Percentiles rank a stretch among this genome's conserved stretches.
phyloP scores from a whole-genome alignment of 2,797 vertebrate species.

The Malacoctenus gilli region DNA sequence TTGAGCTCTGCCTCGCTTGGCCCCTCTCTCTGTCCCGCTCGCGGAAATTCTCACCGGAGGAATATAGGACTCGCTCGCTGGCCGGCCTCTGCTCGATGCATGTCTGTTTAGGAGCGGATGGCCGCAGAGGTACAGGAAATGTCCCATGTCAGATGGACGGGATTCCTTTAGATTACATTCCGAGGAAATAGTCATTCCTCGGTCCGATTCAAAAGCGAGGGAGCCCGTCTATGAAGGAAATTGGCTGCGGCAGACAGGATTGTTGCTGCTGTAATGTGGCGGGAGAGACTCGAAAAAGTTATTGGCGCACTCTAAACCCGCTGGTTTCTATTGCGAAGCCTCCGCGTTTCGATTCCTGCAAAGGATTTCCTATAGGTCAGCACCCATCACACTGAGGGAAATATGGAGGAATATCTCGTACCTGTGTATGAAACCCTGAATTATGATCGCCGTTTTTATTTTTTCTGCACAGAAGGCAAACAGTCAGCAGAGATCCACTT shows the following conservation, averaged over 20 bases:
- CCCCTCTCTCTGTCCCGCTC: too few species aligned
- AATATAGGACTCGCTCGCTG: slow-evolving; percentile 12
- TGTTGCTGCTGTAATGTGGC: slow-evolving; percentile 19
- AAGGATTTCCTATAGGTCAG: background rate
- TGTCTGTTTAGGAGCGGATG: slow-evolving; percentile 60
- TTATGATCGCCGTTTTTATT: slow-evolving; percentile 34
- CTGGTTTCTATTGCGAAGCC: background rate
- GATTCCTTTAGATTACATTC: slow-evolving; percentile 70
- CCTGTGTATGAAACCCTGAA: slow-evolving; percentile 33
- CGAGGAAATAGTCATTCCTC: slow-evolving; percentile 59
- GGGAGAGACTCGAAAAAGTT: slow-evolving; percentile 25
- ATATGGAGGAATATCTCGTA: too few species aligned
- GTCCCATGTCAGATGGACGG: slow-evolving; percentile 62
- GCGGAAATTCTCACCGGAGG: slow-evolving; percentile 37
- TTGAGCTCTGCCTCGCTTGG: too few species aligned
- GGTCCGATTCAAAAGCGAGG: slow-evolving; percentile 30
- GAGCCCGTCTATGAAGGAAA: slow-evolving; percentile 58
- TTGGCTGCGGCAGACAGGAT: slow-evolving; percentile 29
- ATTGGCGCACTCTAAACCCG: slow-evolving; percentile 12
- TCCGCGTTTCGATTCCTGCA: background rate
- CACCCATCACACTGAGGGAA: background rate
- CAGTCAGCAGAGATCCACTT: slow-evolving; percentile 10
- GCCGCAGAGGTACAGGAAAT: slow-evolving; percentile 70
- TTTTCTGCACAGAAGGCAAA: slow-evolving; percentile 27
- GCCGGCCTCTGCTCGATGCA: slow-evolving; percentile 46